Evolutionary conservation across 2,113 vertebrate species (phyloP), one percentile per base, ranked within the genome.

Genomic region (Rhinichthys klamathensis): DNA sequence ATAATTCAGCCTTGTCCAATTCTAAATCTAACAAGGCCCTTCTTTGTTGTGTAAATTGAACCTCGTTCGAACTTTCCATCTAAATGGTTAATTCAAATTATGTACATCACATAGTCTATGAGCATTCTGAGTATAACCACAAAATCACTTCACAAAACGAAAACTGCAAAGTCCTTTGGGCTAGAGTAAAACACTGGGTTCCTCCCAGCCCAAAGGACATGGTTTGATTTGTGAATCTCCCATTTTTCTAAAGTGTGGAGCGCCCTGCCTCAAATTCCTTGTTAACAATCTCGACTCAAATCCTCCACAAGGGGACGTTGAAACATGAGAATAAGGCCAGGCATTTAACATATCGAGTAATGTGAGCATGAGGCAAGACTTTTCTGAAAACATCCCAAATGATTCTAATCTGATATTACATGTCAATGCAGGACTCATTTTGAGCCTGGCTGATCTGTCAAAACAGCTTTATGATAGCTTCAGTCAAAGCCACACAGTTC

Each of bases 381-480:
- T 79, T 61, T 79, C n/a, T 35, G 76, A 79, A 41, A 79, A 79
- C 77, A 61, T 79, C 56, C 35, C 54, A 61, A 79, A 61, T 61
- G 6, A 27, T 16, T 61, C 56, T 79, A 61, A 61, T 79, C 23
- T 44, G 11, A 44, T 61, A 61, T 61, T 79, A 44, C 3, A 61
- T 27, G 56, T 44, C 63, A 38, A 78, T 78, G 56, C 10, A 38
- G 30, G 54, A 54, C 11, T 38, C 1, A 6, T 60, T 78, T 58
- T 60, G 56, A 60, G 54, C 51, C 21, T 78, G 75, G 75, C 51
- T 78, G 75, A 78, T 6, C 76, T 38, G 51, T 78, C 56, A 80
- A 44, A 79, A 25, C 77, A 80, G 35, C 16, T 61, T 6, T 44
- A 15, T 61, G 77, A 44, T 41, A 10, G 25, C 61, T 15, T 27